These are phyloP conservation scores for Otocyon megalotis DNA, from an alignment of 2,113 vertebrate species.

Conservation along the genomic window DNA sequence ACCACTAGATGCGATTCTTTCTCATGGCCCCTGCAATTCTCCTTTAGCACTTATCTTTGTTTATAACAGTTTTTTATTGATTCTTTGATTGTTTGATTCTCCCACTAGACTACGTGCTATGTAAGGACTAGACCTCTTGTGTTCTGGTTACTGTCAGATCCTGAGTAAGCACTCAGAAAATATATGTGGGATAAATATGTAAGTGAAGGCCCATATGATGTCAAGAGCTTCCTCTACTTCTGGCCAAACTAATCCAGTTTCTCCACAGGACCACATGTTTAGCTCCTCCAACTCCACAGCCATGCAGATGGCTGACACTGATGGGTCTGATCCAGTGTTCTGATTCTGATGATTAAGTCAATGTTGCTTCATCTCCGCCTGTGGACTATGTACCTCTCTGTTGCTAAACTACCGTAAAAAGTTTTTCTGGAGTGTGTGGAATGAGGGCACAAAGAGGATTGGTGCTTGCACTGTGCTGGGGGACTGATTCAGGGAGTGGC, in stretches of 20 bases:
- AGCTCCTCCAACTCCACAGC: background rate
- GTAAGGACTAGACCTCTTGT: background rate
- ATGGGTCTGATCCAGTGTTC: background rate
- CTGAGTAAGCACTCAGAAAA: background rate
- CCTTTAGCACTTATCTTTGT: background rate
- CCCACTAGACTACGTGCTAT: background rate
- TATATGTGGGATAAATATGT: background rate
- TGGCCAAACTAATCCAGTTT: background rate
- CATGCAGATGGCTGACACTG: background rate
- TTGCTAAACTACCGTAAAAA: background rate
- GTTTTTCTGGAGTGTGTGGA: background rate
- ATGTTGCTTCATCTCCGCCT: background rate
- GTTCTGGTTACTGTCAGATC: background rate
- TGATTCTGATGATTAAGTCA: background rate
- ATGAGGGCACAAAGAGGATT: background rate
- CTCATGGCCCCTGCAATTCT: background rate
- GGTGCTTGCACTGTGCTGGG: background rate
- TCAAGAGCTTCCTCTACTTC: background rate
- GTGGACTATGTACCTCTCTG: background rate
- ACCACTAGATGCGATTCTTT: conserved; percentile 30
- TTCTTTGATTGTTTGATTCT: background rate
- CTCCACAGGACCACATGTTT: background rate
- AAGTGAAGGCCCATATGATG: background rate
- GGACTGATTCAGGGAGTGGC: background rate
- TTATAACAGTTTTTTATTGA: background rate